Conservation (phyloP, 35 echinoderm and acorn worm genomes). For the Acanthaster planci region DNA sequence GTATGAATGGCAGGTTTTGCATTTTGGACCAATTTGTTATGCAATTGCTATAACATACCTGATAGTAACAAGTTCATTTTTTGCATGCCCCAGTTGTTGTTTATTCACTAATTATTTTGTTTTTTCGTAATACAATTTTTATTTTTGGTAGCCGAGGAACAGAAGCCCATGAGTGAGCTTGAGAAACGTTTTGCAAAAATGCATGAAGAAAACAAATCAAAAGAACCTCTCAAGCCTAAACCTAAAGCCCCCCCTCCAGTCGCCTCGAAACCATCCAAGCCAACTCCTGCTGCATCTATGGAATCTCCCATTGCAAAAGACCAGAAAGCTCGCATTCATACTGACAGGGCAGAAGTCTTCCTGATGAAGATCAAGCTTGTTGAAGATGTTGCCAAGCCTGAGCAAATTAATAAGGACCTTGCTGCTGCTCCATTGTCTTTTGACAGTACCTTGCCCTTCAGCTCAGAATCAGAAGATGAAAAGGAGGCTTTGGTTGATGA, state of each 20-base stretch:
- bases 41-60: too few species aligned
- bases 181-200: constrained; percentile 15
- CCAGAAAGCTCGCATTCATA: not conserved
- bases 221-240: constrained; percentile 7
- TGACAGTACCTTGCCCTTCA: not conserved
- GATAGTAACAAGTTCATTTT: too few species aligned
- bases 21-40: too few species aligned
- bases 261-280: not conserved
- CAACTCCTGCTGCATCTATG: not conserved
- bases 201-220: constrained; percentile 5
- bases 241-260: not conserved
- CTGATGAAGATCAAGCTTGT: not conserved
- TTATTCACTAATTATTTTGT: not conserved
- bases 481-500: constrained; percentile 5
- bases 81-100: too few species aligned
- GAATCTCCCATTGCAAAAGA: not conserved
- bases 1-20: too few species aligned
- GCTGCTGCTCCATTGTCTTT: not conserved
- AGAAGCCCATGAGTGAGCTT: constrained; percentile 16
- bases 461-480: not conserved
- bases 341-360: not conserved
- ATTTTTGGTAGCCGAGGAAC: not conserved
- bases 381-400: not conserved
- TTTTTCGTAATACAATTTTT: constrained; percentile 7
- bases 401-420: not conserved